A percentile compares a stretch with the other conserved stretches of the same genome.
phyloP scores from a whole-genome alignment of 2,113 vertebrate species.

The Chlorodrepanis virens region DNA sequence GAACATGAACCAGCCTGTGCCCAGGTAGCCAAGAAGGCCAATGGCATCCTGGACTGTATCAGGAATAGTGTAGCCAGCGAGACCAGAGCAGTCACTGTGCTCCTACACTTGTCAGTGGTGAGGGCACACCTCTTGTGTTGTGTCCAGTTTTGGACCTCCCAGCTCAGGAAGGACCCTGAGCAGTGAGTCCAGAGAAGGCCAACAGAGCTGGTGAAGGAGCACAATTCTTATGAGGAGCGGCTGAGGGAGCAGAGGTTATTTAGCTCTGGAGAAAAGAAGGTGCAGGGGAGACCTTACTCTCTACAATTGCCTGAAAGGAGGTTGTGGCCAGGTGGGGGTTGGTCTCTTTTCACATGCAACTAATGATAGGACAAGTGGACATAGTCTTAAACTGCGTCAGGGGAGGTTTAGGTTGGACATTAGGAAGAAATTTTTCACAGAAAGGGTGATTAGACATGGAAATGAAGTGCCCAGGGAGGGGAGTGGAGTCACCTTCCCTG shows the following conservation, averaged over 20 bases:
- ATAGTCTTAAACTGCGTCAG: background rate
- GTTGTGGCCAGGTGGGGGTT: too few species aligned
- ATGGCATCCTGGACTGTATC: background rate
- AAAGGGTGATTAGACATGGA: background rate
- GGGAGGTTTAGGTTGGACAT: background rate
- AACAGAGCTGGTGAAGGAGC: background rate
- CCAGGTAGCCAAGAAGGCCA: background rate
- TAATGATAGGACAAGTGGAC: background rate
- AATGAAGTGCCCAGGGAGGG: background rate
- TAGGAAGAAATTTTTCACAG: background rate
- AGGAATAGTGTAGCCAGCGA: background rate
- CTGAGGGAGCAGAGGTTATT: background rate
- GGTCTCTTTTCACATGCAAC: background rate
- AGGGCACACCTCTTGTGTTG: accelerated
- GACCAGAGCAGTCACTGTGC: too few species aligned
- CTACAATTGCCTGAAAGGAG: background rate
- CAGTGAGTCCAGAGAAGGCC: too few species aligned
- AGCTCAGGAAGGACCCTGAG: background rate
- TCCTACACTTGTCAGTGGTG: background rate
- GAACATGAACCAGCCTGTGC: background rate
- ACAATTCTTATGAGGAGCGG: background rate
- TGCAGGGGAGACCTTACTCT: background rate
- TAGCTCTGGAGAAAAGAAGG: background rate
- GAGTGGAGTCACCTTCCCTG: background rate
- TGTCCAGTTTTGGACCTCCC: background rate